Base-by-base conservation (phyloP, 2,888 invertebrate species). In the Nomada lathburiana region DNA sequence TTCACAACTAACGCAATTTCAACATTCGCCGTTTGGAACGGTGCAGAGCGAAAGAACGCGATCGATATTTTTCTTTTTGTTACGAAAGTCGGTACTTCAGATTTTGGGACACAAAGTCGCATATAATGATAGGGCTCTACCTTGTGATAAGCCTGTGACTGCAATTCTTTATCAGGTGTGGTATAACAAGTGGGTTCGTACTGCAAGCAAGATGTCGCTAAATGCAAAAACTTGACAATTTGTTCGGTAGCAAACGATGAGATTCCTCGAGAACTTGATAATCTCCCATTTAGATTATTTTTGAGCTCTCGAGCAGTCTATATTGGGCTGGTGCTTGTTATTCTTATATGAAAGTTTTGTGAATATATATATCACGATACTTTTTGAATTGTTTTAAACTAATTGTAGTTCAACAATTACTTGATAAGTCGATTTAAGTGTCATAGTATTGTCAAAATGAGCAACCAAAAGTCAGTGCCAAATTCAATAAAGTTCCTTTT, bases 401-500 rank as follows among this genome's bases (percentile, higher is more conserved):
- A 36, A 44, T 42, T 1, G 9, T 13, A 57, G 11, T 10, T 36
- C 4, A 57, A 57, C 18, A 80, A 57, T 60, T 70, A 70, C 9
- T 44, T 23, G 44, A 47, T 42, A 55, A 36, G 36, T 75, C 64
- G 59, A 47, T 60, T 42, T 10, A 74, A 82, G 78, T 83, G 78
- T 77, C 20, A 67, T 42, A 57, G 20, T 20, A 60, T 60, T 75
- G 44, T 80, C 44, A 87, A 86, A 82, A 93, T 93, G 92, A 88
- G 91, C 53, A 89, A 85, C 57, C 86, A 91, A 83, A 93, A 93
- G 75, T 86, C 86, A 3, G 92, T 94, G 60, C 93, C 93, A 36
- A 93, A 93, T 80, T 76, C 87, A 23, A 84, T 93, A 70, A 93
- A 93, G 83, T 94, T 93, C 72, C 73, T 92, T 42, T 93, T 94